Percentiles rank a stretch among this genome's conserved stretches.
phyloP scores from a whole-genome alignment of 2,797 vertebrate species.

The Halcyon smyrnensis region DNA sequence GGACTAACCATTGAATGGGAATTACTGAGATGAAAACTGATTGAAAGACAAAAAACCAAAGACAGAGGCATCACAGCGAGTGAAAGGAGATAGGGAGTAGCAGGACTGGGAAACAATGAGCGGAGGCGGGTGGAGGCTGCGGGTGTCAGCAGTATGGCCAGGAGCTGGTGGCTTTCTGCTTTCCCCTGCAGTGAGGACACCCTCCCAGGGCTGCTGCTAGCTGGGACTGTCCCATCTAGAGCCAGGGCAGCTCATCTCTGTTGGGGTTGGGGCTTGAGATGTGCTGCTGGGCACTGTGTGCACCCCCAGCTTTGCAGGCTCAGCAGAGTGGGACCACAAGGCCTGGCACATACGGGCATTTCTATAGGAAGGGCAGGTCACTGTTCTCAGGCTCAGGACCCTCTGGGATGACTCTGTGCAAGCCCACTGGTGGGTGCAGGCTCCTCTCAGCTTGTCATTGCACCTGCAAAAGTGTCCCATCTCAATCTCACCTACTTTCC shows the following conservation, averaged over 20 bases:
- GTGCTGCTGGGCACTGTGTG: fast-evolving
- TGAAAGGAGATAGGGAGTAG: not conserved
- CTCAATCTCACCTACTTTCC: not conserved
- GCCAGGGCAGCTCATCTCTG: not conserved
- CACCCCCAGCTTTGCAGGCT: not conserved
- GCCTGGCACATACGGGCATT: not conserved
- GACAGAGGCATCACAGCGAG: constrained; percentile 12
- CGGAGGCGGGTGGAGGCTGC: constrained; percentile 9
- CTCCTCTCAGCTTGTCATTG: not conserved
- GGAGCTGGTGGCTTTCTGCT: constrained; percentile 8
- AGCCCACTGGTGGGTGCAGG: fast-evolving
- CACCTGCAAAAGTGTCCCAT: not conserved
- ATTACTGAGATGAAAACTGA: constrained; percentile 77
- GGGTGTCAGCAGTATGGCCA: not conserved
- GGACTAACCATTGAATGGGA: constrained; percentile 75
- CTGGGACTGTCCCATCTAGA: not conserved
- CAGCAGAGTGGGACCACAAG: not conserved
- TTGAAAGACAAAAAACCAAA: constrained; percentile 57
- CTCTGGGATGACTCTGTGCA: not conserved
- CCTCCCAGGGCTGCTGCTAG: not conserved
- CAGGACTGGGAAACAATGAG: not conserved
- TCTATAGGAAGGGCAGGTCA: not conserved
- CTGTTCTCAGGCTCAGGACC: not conserved
- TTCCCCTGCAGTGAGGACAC: not conserved
- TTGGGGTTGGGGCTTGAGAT: not conserved